These are phyloP conservation scores for Agrypnia vestita DNA, from an alignment of 1,140 invertebrate genomes.

Conservation along the genomic window DNA sequence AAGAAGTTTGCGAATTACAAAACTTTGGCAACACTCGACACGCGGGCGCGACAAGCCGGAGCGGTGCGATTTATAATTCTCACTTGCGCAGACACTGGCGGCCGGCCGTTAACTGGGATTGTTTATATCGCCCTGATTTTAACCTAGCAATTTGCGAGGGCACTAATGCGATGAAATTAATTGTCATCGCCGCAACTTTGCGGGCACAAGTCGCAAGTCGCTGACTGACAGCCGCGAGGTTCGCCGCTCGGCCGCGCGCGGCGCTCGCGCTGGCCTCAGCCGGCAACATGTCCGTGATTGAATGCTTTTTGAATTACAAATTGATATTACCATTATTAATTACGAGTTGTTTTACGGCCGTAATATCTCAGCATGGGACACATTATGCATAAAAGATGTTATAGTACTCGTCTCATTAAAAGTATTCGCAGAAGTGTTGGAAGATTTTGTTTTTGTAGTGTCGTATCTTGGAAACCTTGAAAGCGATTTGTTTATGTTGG, in stretches of 20 bases:
- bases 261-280: slow-evolving; percentile 3
- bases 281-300: no score
- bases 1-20: slow-evolving; percentile 33
- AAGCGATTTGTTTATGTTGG: no score
- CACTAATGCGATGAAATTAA: slow-evolving; percentile 46
- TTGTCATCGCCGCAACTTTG: slow-evolving; percentile 39
- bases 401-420: no score
- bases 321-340: no score
- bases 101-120: slow-evolving; percentile 25
- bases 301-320: no score
- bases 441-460: no score
- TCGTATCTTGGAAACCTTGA: no score
- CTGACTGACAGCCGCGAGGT: slow-evolving; percentile 34
- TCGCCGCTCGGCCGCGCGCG: slow-evolving; percentile 18
- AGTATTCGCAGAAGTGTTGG: no score
- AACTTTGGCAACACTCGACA: slow-evolving; percentile 42
- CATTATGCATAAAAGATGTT: no score
- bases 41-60: slow-evolving; percentile 12
- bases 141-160: slow-evolving; percentile 47
- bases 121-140: slow-evolving; percentile 44
- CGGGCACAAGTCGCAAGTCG: slow-evolving; percentile 41
- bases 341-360: no score
- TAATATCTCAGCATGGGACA: no score
- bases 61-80: slow-evolving; percentile 4
- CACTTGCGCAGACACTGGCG: slow-evolving; percentile 2